Base-by-base conservation (phyloP, 1,140 invertebrate species). In the Popillia japonica region DNA sequence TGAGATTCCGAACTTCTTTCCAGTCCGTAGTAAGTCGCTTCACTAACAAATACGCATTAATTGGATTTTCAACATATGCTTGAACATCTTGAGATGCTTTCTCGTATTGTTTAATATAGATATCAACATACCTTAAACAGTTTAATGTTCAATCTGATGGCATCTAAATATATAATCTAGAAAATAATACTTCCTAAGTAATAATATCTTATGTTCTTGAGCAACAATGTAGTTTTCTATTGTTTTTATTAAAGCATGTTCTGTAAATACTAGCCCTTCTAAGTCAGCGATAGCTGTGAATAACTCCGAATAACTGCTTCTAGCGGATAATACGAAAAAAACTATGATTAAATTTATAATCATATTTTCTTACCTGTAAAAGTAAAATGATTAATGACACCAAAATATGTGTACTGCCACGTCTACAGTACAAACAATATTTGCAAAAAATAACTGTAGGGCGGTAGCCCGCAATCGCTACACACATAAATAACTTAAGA, bases 11-110 rank as follows among this genome's bases (percentile, higher is more conserved):
- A 64, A 96, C 91, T 64, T 93, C 89, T 81, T 93, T 92, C 92
- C 96, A 96, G 88, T 99, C 97, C 8, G 94, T 92, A 6, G 97
- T 98, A 79, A 99, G 89, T 81, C 96, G 91, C 88, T 99, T 99
- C 61, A 99, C 96, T 72, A 99, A 88, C 34, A 98, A 90, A 87
- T 97, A 99, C 42, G 98, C 97, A 89, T 99, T 99, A 76, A 99
- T 96, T 2, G 98, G 98, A 89, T 99, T 99, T 2, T 93, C 93
- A 40, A 99, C 88, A 85, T 97, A 98, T 79, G 91, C 90, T 68
- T 94, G 92, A 17, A 95, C 92, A 85, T 98, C 94, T 76, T 90
- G 87, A 81, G 93, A 91, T 1, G 96, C 96, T 83, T 91, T 90
- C 20, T 92, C 88, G 85, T 98, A 95, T 84, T 98, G 94, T 76